Evolutionary conservation across 1,140 invertebrate genomes (phyloP), one percentile per base, ranked within the genome.

Genomic region (Drosophila serrata): DNA sequence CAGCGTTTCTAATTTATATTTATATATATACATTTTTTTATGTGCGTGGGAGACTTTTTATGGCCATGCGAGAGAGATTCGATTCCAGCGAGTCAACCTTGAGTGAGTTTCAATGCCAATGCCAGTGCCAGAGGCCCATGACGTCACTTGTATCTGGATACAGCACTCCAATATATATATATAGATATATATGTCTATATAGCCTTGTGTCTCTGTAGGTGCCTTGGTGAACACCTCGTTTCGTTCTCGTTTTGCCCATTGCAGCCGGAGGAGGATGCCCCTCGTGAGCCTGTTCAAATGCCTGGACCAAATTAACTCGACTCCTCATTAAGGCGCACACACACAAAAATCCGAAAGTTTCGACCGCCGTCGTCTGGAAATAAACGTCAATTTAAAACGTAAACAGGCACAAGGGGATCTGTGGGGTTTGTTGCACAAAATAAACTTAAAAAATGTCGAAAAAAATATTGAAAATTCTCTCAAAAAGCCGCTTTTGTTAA

Each of bases 401-500:
- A 79, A 70, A 42, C 59, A 24, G 51, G 39, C 58, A 43, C 17
- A 37, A 56, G 51, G 48, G 33, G 40, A 15, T 24, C 6, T 31
- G 31, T 27, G 49, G 27, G 19, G 13, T 24, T 29, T 43, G 40
- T 45, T 45, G 22, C 13, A 57, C 49, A 57, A 46, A 63, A n/a
- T 39, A 45, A 37, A 49, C 13, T n/a, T 8, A 49, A 31, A 31
- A 42, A 31, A 35, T 24, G 37, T 22, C 19, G 31, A 56, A 40
- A 33, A 53, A 75, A 75, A 82, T 75, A 88, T 77, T 77, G 80
- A 80, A 87, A 84, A 88, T 87, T 87, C 82, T 87, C 60, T 9
- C 49, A 55, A 24, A 70, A 81, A 81, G 68, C 57, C 24, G 68
- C 57, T 75, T 74, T 59, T 75, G 79, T 82, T 79, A 84, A 76